Evolutionary conservation across 2,888 invertebrate genomes (phyloP).

Genomic region (Pilophorus perplexus): DNA sequence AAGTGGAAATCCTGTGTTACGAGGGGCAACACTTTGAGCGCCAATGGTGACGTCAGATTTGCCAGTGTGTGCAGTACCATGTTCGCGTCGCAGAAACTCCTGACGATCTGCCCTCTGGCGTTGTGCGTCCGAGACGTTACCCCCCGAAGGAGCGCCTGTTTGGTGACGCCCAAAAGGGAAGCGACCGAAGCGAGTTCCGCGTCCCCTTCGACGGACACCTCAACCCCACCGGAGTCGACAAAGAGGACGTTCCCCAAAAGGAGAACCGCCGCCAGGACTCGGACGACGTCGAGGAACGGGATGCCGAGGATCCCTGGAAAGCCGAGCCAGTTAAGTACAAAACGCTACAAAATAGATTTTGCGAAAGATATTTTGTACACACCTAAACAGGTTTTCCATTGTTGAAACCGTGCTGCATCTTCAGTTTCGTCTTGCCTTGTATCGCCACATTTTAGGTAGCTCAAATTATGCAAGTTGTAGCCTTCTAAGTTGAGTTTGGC

Average conservation of each 20-base stretch:
- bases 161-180: slow-evolving; percentile 74
- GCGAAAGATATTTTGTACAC: no score
- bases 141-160: slow-evolving; percentile 72
- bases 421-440: slow-evolving; percentile 69
- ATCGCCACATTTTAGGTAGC: slow-evolving; percentile 76
- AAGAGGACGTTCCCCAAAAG: slow-evolving; percentile 90
- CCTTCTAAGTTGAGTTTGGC: slow-evolving; percentile 82
- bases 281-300: slow-evolving; percentile 88
- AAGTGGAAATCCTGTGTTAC: no score
- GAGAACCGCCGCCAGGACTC: slow-evolving; percentile 85
- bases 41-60: not conserved
- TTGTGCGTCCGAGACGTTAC: slow-evolving; percentile 79
- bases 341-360: not conserved
- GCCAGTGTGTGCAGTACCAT: slow-evolving; percentile 60
- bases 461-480: slow-evolving; percentile 74
- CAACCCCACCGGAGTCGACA: slow-evolving; percentile 57
- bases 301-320: slow-evolving; percentile 77
- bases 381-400: slow-evolving; percentile 87
- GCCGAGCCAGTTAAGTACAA: no score
- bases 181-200: slow-evolving; percentile 83
- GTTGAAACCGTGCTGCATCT: slow-evolving; percentile 75
- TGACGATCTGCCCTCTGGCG: slow-evolving; percentile 73
- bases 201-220: slow-evolving; percentile 56
- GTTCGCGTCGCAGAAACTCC: slow-evolving; percentile 78
- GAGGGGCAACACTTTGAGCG: no score